Percentiles rank a stretch among this genome's conserved stretches.
Evolutionary conservation across 2,888 invertebrate genomes (phyloP).

Genomic region (Byasa hedistus): DNA sequence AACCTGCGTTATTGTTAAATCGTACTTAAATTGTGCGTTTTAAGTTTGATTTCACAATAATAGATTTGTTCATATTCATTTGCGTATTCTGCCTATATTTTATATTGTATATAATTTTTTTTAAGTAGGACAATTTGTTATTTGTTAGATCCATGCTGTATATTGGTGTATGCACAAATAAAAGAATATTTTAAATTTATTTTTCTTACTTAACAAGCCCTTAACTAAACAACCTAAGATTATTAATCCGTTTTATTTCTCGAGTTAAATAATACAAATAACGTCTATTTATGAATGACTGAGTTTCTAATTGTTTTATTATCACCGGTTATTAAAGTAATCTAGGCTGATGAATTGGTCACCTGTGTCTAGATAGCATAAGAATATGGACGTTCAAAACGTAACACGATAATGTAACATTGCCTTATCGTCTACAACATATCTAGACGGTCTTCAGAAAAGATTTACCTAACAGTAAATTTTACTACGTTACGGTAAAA

Average conservation of each 20-base stretch:
- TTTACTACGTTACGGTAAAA: not conserved
- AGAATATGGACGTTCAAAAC: too few species aligned
- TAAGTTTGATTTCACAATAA: constrained; percentile 9
- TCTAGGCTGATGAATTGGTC: too few species aligned
- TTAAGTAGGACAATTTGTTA: constrained; percentile 62
- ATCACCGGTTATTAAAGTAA: too few species aligned
- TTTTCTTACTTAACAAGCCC: not conserved
- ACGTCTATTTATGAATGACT: too few species aligned
- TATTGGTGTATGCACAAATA: constrained; percentile 53
- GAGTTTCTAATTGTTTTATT: too few species aligned
- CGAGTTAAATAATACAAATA: too few species aligned
- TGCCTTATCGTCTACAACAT: too few species aligned
- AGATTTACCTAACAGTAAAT: not conserved
- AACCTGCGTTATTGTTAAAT: constrained; percentile 11
- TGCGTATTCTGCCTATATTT: not conserved
- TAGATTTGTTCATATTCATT: not conserved
- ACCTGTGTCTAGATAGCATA: too few species aligned
- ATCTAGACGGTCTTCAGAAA: not conserved
- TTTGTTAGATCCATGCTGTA: constrained; percentile 57
- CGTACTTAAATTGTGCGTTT: not conserved
- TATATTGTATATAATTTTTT: constrained; percentile 33
- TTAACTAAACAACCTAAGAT: too few species aligned
- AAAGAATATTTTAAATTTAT: constrained; percentile 45
- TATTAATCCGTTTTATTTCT: too few species aligned
- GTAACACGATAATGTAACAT: too few species aligned